Evolutionary conservation across 2,888 invertebrate species (phyloP), one percentile per base, ranked within the genome.

Genomic region (Drosophila rubida): DNA sequence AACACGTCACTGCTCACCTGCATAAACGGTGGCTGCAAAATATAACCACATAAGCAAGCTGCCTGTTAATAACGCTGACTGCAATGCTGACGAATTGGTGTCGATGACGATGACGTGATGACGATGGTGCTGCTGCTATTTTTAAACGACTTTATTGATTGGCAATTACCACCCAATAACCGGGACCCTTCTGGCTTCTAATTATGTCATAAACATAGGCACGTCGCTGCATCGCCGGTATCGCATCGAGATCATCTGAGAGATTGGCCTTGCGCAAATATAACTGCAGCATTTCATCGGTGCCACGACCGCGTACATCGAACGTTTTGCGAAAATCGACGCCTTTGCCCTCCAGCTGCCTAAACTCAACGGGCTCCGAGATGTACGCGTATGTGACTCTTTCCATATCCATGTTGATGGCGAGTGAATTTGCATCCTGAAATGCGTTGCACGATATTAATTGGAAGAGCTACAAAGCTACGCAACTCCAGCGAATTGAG

Each of bases 191-290:
- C 62, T 90, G 80, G 72, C 90, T 90, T 53, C 88, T 85, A 45
- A 90, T 84, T 69, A 90, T 90, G 75, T 90, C 91, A 68, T 90
- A 90, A 37, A 90, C 89, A 35, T 89, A 89, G 22, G 89, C 82
- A 25, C 89, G 81, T 41, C 90, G 70, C 69, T 90, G 87, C 41
- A 88, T 70, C 14, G 88, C 64, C 39, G 85, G 79, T 50, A 90
- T 61, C 8, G 69, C 69, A 37, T 88, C 83, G 32, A 90, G 78
- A 53, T 90, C 76, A 49, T 87, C 90, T 30, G 83, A 72, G 7
- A 89, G 54, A 3, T 90, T 84, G 4, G 90, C 90, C 68, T 84
- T 90, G 27, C 77, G 79, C 30, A 90, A 64, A 62, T 90, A 90
- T 22, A 90, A 54, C n/a, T 84, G 84, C 6, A 90, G 80, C 88